These are phyloP conservation scores for Herpailurus yagouaroundi DNA, from an alignment of 2,113 vertebrate species.

Conservation along the genomic window DNA sequence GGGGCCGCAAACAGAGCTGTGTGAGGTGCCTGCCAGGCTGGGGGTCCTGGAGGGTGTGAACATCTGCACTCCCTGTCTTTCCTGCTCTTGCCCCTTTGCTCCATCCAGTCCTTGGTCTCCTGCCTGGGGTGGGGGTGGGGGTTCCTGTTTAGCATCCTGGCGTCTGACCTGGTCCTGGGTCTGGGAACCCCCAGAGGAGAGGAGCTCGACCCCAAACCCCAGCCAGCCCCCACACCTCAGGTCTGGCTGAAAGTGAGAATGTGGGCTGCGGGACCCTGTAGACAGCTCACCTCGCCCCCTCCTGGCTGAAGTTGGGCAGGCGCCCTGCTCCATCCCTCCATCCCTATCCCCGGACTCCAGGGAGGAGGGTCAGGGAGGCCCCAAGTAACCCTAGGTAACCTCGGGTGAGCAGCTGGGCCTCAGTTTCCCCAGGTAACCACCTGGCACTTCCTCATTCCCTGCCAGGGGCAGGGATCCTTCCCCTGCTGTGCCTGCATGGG, in stretches of 20 bases:
- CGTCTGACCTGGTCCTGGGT: neutral
- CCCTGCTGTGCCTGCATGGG: neutral
- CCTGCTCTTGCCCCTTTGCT: neutral
- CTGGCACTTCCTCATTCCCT: neutral
- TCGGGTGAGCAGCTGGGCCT: neutral
- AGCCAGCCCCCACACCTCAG: fast-evolving
- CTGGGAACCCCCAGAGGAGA: neutral
- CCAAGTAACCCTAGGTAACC: neutral
- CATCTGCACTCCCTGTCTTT: neutral
- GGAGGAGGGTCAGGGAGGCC: neutral
- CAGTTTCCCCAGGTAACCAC: neutral
- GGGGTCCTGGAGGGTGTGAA: neutral
- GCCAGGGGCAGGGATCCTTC: neutral
- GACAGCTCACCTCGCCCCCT: neutral
- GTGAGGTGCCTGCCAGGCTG: neutral
- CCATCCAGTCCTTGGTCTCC: neutral
- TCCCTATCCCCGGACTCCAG: too few relatives aligned
- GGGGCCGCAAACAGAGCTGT: neutral
- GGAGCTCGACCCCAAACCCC: neutral
- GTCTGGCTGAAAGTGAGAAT: neutral
- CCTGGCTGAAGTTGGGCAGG: neutral
- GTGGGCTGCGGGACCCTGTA: neutral
- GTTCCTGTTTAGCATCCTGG: neutral
- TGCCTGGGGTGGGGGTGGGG: neutral
- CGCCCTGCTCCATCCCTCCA: neutral